phyloP scores from a whole-genome alignment of 2,797 vertebrate species.

The Acanthornis magna region DNA sequence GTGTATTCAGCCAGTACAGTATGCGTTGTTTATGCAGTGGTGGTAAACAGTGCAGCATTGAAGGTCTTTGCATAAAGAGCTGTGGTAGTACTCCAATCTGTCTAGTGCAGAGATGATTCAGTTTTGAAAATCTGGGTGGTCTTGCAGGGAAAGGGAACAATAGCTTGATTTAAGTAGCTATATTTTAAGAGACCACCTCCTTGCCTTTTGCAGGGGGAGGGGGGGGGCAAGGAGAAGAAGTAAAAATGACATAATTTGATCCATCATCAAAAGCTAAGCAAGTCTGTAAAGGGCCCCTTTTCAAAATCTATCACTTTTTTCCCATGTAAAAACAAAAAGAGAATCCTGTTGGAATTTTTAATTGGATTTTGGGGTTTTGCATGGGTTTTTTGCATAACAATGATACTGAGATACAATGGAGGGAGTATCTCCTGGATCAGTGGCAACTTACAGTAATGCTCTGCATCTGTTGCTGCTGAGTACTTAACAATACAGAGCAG shows the following conservation, averaged over 20 bases:
- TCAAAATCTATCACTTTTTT: not conserved
- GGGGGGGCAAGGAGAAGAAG: too few relatives aligned
- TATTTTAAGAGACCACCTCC: slow-evolving; percentile 6
- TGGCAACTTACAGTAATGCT: not conserved
- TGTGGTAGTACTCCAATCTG: not conserved
- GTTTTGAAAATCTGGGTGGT: slow-evolving; percentile 41
- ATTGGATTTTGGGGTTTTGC: not conserved
- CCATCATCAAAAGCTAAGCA: not conserved
- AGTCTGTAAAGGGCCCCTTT: not conserved
- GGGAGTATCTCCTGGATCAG: not conserved
- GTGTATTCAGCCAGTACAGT: not conserved
- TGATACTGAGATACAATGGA: not conserved
- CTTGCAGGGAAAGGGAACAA: slow-evolving; percentile 27
- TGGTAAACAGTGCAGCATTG: not conserved
- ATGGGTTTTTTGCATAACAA: not conserved
- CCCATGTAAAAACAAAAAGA: not conserved
- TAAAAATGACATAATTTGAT: not conserved
- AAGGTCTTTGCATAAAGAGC: not conserved
- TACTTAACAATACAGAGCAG: not conserved
- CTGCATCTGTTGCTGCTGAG: not conserved
- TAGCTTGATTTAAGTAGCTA: not conserved
- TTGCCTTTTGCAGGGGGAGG: not conserved
- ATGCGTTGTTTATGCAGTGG: not conserved
- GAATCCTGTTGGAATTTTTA: not conserved
- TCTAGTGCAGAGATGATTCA: not conserved